Conservation (phyloP, 2,113 vertebrate species). For the Ailuropoda melanoleuca region DNA sequence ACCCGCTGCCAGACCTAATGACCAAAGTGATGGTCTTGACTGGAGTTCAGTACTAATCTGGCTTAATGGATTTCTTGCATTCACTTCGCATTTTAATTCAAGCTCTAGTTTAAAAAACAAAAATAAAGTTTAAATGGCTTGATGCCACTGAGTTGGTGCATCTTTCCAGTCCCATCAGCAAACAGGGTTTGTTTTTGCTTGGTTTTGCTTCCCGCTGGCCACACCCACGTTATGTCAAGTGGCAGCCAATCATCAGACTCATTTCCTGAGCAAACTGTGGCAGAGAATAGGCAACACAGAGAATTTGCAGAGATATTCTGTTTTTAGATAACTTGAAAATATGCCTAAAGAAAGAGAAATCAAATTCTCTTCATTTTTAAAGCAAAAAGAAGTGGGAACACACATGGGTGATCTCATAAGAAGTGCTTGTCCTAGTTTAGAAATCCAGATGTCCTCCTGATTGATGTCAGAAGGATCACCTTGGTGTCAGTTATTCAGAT, state of each 20-base stretch:
- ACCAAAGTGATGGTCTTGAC: not conserved
- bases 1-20: not conserved
- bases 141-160: not conserved
- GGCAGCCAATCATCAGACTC: not conserved
- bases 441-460: not conserved
- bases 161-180: not conserved
- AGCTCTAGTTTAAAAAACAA: not conserved
- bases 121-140: not conserved
- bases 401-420: not conserved
- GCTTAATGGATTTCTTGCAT: not conserved
- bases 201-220: not conserved
- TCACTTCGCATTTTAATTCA: not conserved
- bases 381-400: not conserved
- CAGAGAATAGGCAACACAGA: rapidly evolving
- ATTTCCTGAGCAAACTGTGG: not conserved
- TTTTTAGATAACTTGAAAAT: not conserved
- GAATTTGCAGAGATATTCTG: too few relatives aligned
- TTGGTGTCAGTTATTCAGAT: not conserved
- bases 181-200: not conserved
- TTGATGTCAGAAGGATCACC: not conserved
- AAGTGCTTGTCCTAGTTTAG: not conserved
- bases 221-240: not conserved
- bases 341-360: not conserved
- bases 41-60: constrained; percentile 43
- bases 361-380: not conserved